Evolutionary conservation across 2,113 vertebrate species (phyloP).

Genomic region (Apaloderma vittatum): DNA sequence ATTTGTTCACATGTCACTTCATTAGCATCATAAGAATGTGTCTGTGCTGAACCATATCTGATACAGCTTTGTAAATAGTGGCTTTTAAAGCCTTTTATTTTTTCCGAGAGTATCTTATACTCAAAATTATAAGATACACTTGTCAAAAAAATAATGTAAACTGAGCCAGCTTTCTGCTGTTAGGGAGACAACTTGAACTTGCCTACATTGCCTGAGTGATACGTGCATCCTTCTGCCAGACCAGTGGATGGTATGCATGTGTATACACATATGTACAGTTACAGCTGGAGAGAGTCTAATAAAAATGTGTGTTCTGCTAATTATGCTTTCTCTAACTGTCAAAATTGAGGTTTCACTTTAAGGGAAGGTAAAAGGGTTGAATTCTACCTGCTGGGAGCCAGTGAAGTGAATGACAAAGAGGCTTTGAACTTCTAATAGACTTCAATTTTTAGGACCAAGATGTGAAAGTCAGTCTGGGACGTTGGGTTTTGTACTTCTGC

Average conservation of each 20-base stretch:
- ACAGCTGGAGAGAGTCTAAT: neutral
- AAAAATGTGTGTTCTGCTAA: neutral
- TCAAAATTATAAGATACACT: neutral
- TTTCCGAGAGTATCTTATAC: neutral
- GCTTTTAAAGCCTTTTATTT: neutral
- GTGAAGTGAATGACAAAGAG: neutral
- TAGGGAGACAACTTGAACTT: neutral
- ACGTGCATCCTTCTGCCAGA: neutral
- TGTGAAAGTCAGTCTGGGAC: neutral
- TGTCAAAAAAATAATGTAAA: neutral
- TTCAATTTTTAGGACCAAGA: neutral
- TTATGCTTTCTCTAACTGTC: neutral
- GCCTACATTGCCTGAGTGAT: neutral
- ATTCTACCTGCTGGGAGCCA: neutral
- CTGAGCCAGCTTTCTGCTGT: neutral
- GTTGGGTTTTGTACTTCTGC: neutral
- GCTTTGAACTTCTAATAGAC: neutral
- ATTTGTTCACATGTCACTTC: neutral
- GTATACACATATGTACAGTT: neutral
- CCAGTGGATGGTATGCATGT: neutral
- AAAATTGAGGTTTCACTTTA: neutral
- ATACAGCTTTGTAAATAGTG: neutral
- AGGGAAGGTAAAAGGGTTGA: neutral
- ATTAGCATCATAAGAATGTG: neutral
- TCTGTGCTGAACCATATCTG: neutral